Evolutionary conservation across 2,888 invertebrate genomes (phyloP), one percentile per base, ranked within the genome.

Genomic region (Palloptera scutellata): DNA sequence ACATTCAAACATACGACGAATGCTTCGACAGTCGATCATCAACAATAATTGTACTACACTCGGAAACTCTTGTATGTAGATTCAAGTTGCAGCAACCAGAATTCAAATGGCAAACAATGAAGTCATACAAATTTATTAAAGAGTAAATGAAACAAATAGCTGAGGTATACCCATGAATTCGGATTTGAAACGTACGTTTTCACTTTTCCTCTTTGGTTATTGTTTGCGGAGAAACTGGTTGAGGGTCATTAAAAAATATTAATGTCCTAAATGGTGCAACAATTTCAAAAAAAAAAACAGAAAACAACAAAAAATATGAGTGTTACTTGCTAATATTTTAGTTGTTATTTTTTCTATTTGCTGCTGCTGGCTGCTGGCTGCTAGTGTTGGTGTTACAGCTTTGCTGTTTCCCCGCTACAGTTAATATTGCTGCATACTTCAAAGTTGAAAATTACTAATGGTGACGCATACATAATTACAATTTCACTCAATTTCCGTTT

Each of bases 401-500:
- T 13, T 48, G 15, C 13, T 48, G 48, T 8, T 4, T 4, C 53
- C 53, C 52, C 42, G 17, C 42, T 2, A 42, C 42, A 12, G 17
- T 41, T n/a, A 41, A 4, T 41, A 11, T 17, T n/a, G 42, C 15
- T 45, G 30, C 15, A 5, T 8, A 17, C 11, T 10, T n/a, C 52
- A n/a, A 30, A 17, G 30, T 11, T n/a, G 64, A 61, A 58, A 68
- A 61, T 53, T 59, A 68, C 66, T 66, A 41, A 64, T 67, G 66
- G 61, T 66, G 64, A 43, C 55, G 53, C 71, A 70, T 72, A 72
- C 75, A 60, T 67, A 67, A 67, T 63, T 67, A 78, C 78, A 73
- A 76, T 73, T 79, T 76, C 72, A 74, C 72, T 77, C 75, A 76
- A 78, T 79, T 79, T 79, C 77, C 77, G 74, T 73, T 78, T 73